These are phyloP conservation scores for Periparus ater DNA, from an alignment of 2,797 vertebrate genomes.

Conservation along the genomic window DNA sequence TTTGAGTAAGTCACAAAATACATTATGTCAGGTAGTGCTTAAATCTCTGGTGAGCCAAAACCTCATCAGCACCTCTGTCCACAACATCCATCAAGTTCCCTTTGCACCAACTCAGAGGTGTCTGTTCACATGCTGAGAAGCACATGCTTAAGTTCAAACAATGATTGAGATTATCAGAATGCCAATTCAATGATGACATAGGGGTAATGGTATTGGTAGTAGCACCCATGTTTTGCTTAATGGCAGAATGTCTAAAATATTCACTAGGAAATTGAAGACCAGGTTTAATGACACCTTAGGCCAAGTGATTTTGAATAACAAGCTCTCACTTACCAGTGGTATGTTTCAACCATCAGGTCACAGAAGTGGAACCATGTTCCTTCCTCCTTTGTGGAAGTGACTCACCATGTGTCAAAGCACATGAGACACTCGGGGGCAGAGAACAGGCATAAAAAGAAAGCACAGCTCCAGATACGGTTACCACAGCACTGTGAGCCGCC, in stretches of 20 bases:
- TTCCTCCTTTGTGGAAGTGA: background rate
- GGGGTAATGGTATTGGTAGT: background rate
- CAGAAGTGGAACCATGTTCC: background rate
- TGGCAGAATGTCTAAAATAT: background rate
- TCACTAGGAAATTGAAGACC: background rate
- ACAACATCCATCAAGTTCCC: background rate
- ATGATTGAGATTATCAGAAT: background rate
- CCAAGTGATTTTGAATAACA: background rate
- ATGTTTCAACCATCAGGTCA: background rate
- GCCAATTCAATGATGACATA: background rate
- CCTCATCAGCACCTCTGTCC: background rate
- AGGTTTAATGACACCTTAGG: background rate
- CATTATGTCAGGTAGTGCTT: fast-evolving
- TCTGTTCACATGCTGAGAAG: background rate
- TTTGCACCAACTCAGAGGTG: background rate
- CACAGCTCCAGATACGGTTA: background rate
- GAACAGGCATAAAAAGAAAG: background rate
- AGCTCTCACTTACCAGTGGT: background rate
- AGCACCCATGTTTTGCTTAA: background rate
- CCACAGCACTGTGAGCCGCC: background rate
- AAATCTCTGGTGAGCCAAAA: background rate
- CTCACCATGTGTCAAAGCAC: background rate
- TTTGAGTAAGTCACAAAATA: background rate
- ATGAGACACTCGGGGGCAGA: background rate
- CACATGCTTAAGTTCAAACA: background rate